These are phyloP conservation scores for Urocynchramus pylzowi DNA, from an alignment of 2,113 vertebrate genomes.

Conservation along the genomic window DNA sequence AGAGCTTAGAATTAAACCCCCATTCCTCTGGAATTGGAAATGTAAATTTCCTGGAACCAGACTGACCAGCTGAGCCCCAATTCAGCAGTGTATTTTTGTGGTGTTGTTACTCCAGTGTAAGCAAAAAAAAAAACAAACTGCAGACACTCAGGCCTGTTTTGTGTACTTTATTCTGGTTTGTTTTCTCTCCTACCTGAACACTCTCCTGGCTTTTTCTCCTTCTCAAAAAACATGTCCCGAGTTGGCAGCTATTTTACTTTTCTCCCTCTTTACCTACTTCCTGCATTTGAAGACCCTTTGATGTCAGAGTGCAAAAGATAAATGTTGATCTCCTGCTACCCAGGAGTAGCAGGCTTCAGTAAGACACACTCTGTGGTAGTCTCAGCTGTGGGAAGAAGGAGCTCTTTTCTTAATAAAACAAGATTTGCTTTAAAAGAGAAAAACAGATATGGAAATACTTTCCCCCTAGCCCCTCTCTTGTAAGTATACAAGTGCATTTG, in stretches of 20 bases:
- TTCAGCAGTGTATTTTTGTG: not conserved
- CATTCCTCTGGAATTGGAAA: not conserved
- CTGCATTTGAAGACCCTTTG: not conserved
- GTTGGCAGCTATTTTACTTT: not conserved
- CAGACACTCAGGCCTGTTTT: not conserved
- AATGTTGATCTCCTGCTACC: not conserved
- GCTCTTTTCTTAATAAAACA: not conserved
- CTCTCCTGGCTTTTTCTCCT: not conserved
- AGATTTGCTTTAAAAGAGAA: not conserved
- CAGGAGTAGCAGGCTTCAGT: not conserved
- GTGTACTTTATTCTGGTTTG: not conserved
- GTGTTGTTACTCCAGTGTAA: not conserved
- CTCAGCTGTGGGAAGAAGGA: not conserved
- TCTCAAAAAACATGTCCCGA: not conserved
- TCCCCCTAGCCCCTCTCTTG: not conserved
- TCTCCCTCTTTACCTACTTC: not conserved
- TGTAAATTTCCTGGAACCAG: not conserved
- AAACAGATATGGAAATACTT: not conserved
- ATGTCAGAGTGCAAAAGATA: not conserved
- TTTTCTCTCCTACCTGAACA: not conserved
- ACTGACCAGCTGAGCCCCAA: not conserved
- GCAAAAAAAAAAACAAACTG: not conserved
- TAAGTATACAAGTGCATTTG: not conserved
- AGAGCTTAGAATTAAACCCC: not conserved
- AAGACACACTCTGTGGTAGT: not conserved